Base-by-base conservation (phyloP, 2,113 vertebrate species). In the Cisticola juncidis region DNA sequence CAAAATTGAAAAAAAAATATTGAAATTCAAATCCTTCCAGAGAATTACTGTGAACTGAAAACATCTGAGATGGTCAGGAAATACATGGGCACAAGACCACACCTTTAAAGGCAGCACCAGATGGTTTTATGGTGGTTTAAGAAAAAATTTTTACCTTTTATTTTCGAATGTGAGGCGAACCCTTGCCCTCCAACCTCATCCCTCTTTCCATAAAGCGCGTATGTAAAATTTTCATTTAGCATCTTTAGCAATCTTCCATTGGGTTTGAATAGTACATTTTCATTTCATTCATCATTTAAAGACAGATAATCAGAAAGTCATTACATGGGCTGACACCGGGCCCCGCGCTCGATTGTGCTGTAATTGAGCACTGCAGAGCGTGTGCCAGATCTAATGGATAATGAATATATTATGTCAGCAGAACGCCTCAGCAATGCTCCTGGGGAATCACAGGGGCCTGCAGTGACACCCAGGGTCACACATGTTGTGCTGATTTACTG, bases 251-350 rank as follows among this genome's bases (percentile, higher is more conserved):
- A 96, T 97, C 97, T 97, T 97, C 92, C 94, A 90, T 97, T 97
- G 97, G 95, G 92, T 97, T 97, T 96, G 97, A 98, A 98, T 90
- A 96, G 98, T 98, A 98, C 98, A 98, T 98, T 98, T 98, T 98
- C 98, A 98, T 99, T 99, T 99, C 98, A 99, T 99, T 99, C 98
- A 99, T 99, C 99, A 99, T 99, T 99, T 99, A 98, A 99, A 98
- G 98, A 99, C 98, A 99, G 99, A 99, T 99, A 99, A 99, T 99
- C 99, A 99, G 98, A 99, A 99, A 98, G 99, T 99, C 99, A 99
- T 99, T 99, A 99, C 98, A 98, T 97, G 95, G 98, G 98, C 99
- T 98, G 97, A 98, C 98, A 98, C 98, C 96, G 97, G 98, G 98
- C 98, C 97, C 97, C 72, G 93, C 31, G 88, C 97, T 98, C 96